Conservation (phyloP, 1,140 invertebrate species). For the Hyles vespertilio region DNA sequence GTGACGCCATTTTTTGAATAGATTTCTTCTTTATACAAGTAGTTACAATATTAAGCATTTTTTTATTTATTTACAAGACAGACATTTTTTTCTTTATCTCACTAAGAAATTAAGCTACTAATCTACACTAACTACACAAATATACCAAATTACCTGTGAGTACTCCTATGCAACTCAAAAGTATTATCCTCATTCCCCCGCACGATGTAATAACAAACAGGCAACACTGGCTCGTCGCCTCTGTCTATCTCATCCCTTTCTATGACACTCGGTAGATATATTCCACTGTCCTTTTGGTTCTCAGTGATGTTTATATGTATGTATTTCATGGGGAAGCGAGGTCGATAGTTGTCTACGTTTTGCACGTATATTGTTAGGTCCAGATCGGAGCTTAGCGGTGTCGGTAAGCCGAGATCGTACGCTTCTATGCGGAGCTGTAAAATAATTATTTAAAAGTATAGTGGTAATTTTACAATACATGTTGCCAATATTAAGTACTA, state of each 20-base stretch:
- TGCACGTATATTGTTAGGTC: slow-evolving; percentile 93
- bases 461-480: too few relatives aligned
- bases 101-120: too few relatives aligned
- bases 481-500: too few relatives aligned
- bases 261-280: slow-evolving; percentile 87
- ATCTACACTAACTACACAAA: too few relatives aligned
- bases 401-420: slow-evolving; percentile 90
- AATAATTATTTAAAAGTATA: background rate
- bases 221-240: slow-evolving; percentile 83
- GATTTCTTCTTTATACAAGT: too few relatives aligned
- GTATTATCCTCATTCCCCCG: slow-evolving; percentile 84
- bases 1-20: too few relatives aligned
- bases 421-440: slow-evolving; percentile 90
- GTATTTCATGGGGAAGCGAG: slow-evolving; percentile 87
- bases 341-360: slow-evolving; percentile 93
- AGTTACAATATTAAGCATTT: too few relatives aligned
- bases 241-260: slow-evolving; percentile 90
- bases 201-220: slow-evolving; percentile 93
- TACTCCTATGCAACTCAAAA: slow-evolving; percentile 85
- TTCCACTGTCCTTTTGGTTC: slow-evolving; percentile 81
- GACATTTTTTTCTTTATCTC: too few relatives aligned
- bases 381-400: slow-evolving; percentile 89
- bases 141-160: slow-evolving; percentile 78
- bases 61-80: too few relatives aligned
- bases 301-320: slow-evolving; percentile 89